Conservation (phyloP, 2,888 invertebrate genomes). For the Carpatolechia fugitivella region DNA sequence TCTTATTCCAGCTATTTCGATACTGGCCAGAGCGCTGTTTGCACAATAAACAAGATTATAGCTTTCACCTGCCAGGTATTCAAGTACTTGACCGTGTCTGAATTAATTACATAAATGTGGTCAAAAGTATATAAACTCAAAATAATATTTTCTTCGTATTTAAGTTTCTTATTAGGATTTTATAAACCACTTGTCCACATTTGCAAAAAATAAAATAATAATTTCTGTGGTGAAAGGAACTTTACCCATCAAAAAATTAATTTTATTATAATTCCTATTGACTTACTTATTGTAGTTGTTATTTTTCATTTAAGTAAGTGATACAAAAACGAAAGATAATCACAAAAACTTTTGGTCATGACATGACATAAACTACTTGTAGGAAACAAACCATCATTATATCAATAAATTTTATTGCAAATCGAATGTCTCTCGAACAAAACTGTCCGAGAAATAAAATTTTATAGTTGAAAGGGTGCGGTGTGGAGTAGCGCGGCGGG, state of each 20-base stretch:
- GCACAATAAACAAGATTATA: conserved; percentile 54
- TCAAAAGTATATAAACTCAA: not conserved
- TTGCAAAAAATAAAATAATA: no score
- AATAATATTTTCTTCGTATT: not conserved
- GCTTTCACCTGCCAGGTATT: conserved; percentile 43
- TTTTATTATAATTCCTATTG: no score
- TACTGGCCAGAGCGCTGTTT: conserved; percentile 41
- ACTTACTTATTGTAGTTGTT: no score
- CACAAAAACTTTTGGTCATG: no score
- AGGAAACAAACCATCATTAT: not conserved
- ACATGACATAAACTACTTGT: conserved; percentile 2
- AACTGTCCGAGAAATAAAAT: conserved; percentile 44
- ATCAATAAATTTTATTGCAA: conserved; percentile 14
- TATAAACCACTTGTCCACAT: not conserved
- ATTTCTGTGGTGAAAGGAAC: no score
- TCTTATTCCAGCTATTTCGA: conserved; percentile 60
- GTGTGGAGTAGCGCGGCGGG: not conserved
- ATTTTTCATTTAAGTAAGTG: no score
- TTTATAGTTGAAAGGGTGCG: conserved; percentile 57
- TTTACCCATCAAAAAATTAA: no score
- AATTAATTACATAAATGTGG: conserved; percentile 26
- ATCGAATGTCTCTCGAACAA: conserved; percentile 18
- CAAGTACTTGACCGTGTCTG: conserved; percentile 39
- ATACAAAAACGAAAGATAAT: no score
- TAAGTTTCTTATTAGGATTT: not conserved